Evolutionary conservation across 2,113 vertebrate species (phyloP).

Genomic region (Phrynosoma platyrhinos): DNA sequence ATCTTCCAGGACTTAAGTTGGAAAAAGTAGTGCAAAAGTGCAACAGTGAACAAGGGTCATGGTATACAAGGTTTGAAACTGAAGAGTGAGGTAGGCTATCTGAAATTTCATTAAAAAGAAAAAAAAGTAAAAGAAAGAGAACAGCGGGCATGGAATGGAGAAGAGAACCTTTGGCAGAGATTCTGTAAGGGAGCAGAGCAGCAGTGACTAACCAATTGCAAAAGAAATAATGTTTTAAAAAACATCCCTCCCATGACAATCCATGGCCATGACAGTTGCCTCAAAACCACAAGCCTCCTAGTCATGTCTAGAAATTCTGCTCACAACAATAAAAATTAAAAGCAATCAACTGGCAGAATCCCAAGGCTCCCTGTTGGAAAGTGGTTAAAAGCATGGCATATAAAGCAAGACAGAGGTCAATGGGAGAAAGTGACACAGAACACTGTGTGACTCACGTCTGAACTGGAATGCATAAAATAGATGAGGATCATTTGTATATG

Average conservation of each 20-base stretch:
- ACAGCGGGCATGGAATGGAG: not conserved
- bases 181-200: not conserved
- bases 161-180: conserved; percentile 18
- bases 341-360: not conserved
- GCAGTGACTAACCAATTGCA: not conserved
- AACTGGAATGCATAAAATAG: not conserved
- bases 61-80: not conserved
- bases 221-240: fast-evolving
- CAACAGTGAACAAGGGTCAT: no score
- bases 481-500: no score
- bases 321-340: not conserved
- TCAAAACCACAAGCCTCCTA: not conserved
- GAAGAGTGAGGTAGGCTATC: not conserved
- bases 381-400: not conserved
- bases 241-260: not conserved
- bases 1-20: no score
- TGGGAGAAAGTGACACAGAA: not conserved
- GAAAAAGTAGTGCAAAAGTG: not conserved
- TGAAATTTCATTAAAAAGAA: not conserved
- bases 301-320: not conserved
- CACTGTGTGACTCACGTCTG: not conserved
- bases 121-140: not conserved
- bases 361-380: no score
- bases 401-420: not conserved
- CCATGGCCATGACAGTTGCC: not conserved